These are phyloP conservation scores for Heliconius ethilla DNA, from an alignment of 2,888 invertebrate species.

Conservation along the genomic window DNA sequence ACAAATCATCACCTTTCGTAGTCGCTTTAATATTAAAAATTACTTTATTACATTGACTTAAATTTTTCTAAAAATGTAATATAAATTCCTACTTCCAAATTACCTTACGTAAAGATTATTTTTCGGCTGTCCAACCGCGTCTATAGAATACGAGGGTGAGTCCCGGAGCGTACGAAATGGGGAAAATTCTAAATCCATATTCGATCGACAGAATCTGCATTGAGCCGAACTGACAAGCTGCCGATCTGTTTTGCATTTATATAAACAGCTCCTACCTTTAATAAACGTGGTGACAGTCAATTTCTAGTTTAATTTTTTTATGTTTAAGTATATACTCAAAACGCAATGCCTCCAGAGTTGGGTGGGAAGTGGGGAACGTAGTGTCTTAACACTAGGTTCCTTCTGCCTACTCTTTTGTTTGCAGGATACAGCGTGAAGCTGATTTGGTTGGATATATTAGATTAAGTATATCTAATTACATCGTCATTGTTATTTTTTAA, in stretches of 20 bases:
- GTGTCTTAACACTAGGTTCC: no score
- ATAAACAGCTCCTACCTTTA: constrained; percentile 79
- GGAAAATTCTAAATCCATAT: constrained; percentile 80
- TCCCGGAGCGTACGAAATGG: constrained; percentile 65
- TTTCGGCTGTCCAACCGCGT: constrained; percentile 77
- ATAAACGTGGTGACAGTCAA: constrained; percentile 63
- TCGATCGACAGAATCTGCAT: constrained; percentile 77
- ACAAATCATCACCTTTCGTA: not conserved
- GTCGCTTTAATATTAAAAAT: constrained; percentile 1
- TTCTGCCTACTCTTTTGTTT: no score
- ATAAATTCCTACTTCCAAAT: constrained; percentile 45
- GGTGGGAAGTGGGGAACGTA: no score
- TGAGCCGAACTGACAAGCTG: constrained; percentile 81
- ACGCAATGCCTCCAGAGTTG: no score
- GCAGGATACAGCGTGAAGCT: no score
- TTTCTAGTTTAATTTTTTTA: constrained; percentile 25
- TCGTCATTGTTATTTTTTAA: not conserved
- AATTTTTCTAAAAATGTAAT: constrained; percentile 38
- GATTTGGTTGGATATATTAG: no score
- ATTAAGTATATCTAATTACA: no score
- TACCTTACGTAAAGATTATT: constrained; percentile 69
- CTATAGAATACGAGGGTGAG: constrained; percentile 67
- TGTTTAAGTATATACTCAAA: constrained; percentile 4
- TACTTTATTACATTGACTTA: constrained; percentile 39
- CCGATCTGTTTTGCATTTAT: constrained; percentile 82